A percentile compares a stretch with the other conserved stretches of the same genome.
These are phyloP conservation scores for Yasuhikotakia modesta DNA, from an alignment of 2,797 vertebrate species.

Conservation along the genomic window DNA sequence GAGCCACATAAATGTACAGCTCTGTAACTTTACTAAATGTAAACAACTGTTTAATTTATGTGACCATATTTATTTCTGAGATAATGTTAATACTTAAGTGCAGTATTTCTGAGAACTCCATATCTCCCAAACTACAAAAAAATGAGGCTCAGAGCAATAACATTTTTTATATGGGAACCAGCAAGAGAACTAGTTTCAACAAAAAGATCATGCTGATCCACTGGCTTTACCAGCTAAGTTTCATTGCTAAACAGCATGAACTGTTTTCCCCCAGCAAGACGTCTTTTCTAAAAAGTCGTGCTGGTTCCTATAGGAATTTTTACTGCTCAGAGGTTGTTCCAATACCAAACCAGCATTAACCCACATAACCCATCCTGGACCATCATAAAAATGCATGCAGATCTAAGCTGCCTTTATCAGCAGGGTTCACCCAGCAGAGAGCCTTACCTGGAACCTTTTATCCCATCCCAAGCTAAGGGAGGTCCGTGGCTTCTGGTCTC, in stretches of 20 bases:
- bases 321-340: constrained; percentile 17
- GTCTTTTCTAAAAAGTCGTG: neutral
- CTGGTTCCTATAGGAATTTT: neutral
- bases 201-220: constrained; percentile 4
- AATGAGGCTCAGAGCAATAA: neutral
- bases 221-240: neutral
- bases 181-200: neutral
- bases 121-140: neutral
- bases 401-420: constrained; percentile 33
- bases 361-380: constrained; percentile 14
- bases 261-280: neutral
- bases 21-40: neutral
- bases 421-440: constrained; percentile 24
- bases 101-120: neutral
- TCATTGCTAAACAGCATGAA: neutral
- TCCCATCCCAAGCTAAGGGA: constrained; percentile 46
- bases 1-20: too few relatives aligned
- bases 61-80: neutral
- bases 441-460: constrained; percentile 34
- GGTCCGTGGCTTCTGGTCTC: constrained; percentile 29
- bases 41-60: neutral
- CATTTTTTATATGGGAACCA: neutral
- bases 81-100: neutral
- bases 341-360: constrained; percentile 2
- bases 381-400: constrained; percentile 13